These are phyloP conservation scores for Cosmia pyralina DNA, from an alignment of 2,888 invertebrate species.

Conservation along the genomic window DNA sequence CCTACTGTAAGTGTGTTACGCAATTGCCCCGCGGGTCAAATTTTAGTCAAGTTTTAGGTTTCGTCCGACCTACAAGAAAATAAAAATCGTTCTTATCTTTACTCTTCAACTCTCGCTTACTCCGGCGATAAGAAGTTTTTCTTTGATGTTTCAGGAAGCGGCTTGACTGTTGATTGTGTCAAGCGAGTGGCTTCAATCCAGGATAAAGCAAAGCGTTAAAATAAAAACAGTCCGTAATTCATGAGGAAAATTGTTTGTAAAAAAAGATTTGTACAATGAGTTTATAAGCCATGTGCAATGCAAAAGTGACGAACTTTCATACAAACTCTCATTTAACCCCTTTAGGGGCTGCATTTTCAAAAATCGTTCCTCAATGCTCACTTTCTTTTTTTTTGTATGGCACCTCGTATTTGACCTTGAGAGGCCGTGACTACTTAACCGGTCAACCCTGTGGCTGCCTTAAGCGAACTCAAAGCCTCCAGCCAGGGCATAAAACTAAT, in stretches of 20 bases:
- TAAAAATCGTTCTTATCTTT: constrained; percentile 26
- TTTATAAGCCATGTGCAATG: background rate
- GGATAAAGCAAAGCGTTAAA: constrained; percentile 8
- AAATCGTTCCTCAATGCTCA: background rate
- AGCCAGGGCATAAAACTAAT: no score
- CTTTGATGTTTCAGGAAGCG: constrained; percentile 29
- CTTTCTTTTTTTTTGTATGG: no score
- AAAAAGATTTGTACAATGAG: background rate
- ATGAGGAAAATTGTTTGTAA: background rate
- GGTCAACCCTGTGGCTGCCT: no score
- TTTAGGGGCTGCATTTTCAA: no score
- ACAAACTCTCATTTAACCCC: background rate
- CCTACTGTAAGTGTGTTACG: no score
- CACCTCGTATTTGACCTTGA: no score
- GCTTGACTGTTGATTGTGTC: constrained; percentile 38
- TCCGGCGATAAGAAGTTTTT: constrained; percentile 16
- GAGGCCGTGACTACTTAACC: no score
- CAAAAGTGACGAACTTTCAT: no score
- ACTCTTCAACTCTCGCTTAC: constrained; percentile 28
- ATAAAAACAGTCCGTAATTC: constrained; percentile 9
- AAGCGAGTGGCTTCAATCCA: constrained; percentile 21
- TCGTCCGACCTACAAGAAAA: background rate
- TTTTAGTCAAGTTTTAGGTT: background rate
- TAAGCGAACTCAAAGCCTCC: no score
- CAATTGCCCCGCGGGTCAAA: background rate